Base-by-base conservation (phyloP, 1,140 invertebrate species). In the Drosophila bipectinata region DNA sequence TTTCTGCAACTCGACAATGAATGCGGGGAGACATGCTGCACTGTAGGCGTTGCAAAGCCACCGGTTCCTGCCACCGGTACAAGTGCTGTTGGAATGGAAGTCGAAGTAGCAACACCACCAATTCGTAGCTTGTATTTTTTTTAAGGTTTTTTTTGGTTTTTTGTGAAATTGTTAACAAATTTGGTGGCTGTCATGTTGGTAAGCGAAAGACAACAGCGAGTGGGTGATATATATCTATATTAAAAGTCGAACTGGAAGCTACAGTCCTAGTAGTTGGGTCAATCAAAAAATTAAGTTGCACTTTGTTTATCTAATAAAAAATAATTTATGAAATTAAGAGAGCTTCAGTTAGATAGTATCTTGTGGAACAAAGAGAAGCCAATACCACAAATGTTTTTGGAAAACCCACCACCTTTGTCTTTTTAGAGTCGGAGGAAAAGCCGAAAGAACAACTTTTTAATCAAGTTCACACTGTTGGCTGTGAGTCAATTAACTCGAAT, bases 401-500 rank as follows among this genome's bases (percentile, higher is more conserved):
- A 4, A 59, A 49, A 59, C 12, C 9, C 30, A 48, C 32, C 62
- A 30, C 32, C 39, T 1, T 21, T 32, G 9, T 37, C 4, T 37
- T 37, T 4, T 9, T 10, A 21, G 18, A 8, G 24, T 28, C 8
- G 3, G 30, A 28, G 21, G n/a, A 6, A 3, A 45, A 37, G 9
- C 34, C 51, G n/a, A 37, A 51, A 61, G 41, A 54, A 66, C 66
- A 63, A 54, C 54, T 83, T 82, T 75, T 82, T 85, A 85, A 85
- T 85, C 63, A 80, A 76, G 74, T 79, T 82, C 66, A 59, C 69
- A 56, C 69, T 52, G 66, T 34, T 49, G 24, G 53, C 39, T 41
- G 67, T 39, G 58, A 62, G 41, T 56, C 44, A 72, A 87, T 82
- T 77, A 82, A 76, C 66, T 55, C 78, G 57, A 80, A 69, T 78